Evolutionary conservation across 2,797 vertebrate genomes (phyloP), one percentile per base, ranked within the genome.

Genomic region (Muscicapa striata): DNA sequence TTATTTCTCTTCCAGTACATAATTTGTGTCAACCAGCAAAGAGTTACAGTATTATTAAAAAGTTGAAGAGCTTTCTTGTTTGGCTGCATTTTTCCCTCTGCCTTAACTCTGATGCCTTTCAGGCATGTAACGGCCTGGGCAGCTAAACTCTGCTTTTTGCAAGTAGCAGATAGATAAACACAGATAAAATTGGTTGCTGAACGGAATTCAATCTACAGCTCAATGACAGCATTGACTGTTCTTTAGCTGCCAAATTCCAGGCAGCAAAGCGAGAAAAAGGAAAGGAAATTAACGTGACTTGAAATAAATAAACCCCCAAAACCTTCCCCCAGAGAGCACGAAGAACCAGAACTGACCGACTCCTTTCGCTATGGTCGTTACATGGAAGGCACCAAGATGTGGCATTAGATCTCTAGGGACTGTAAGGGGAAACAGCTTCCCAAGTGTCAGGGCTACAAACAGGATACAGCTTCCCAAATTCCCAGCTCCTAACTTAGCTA

Each of bases 41-140:
- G 95, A 87, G 96, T 97, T 97, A 97, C 91, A 34, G 27, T 63
- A 69, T 49, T 87, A 94, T 90, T 89, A 78, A 95, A 92, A 93
- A 54, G 78, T 0, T 84, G 68, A 93, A 87, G 72, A 43, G 63
- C 54, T 94, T 96, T 97, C 96, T 96, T 87, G 95, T 92, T 95
- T 76, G 88, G 92, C 96, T 94, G 82, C 96, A 96, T 97, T 97
- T 95, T 97, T 94, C 75, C 75, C 32, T 46, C 73, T 79, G 70
- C 73, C 89, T 96, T 93, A 91, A 84, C 63, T 94, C 64, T 26
- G 61, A 86, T 94, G 91, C 90, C 93, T 97, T 93, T 96, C 84
- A 95, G 96, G 95, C 96, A 96, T 94, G 87, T 93, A 96, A 94
- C 8, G 6, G 89, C 94, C 95, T 89, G 92, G 96, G 79, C 81